A percentile compares a stretch with the other conserved stretches of the same genome.
Evolutionary conservation across 2,113 vertebrate species (phyloP).

Genomic region (Campylomormyrus tamandua): DNA sequence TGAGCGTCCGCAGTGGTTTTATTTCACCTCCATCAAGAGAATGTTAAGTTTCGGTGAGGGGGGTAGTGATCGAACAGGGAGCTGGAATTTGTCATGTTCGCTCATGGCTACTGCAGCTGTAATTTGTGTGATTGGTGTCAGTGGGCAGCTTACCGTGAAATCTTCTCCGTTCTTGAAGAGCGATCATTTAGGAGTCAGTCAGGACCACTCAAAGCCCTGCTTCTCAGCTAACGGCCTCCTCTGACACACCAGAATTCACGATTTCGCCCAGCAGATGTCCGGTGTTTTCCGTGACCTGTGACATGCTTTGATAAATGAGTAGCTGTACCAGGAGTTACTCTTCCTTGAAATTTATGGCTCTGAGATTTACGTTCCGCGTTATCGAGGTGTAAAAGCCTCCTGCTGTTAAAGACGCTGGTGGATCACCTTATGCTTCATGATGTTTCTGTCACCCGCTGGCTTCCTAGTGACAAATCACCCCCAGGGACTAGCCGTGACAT

Average conservation of each 20-base stretch:
- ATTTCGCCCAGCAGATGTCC: neutral
- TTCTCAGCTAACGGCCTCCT: neutral
- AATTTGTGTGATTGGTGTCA: neutral
- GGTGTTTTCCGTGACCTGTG: neutral
- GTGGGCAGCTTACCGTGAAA: neutral
- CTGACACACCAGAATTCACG: neutral
- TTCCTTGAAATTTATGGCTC: neutral
- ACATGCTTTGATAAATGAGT: neutral
- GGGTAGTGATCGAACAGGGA: neutral
- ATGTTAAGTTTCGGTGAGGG: neutral
- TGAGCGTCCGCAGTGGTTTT: neutral
- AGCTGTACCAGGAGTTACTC: neutral
- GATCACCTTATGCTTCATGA: neutral
- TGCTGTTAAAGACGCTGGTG: neutral
- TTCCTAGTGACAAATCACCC: neutral
- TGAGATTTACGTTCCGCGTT: neutral
- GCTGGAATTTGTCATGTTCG: neutral
- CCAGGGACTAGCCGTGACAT: neutral
- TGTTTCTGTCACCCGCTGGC: neutral
- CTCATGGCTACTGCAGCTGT: neutral
- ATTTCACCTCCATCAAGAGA: neutral
- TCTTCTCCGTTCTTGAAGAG: neutral
- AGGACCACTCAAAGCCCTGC: neutral
- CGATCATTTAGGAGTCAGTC: neutral
- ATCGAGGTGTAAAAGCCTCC: neutral